phyloP scores from a whole-genome alignment of 2,797 vertebrate species.

The Pogonophryne albipinna region DNA sequence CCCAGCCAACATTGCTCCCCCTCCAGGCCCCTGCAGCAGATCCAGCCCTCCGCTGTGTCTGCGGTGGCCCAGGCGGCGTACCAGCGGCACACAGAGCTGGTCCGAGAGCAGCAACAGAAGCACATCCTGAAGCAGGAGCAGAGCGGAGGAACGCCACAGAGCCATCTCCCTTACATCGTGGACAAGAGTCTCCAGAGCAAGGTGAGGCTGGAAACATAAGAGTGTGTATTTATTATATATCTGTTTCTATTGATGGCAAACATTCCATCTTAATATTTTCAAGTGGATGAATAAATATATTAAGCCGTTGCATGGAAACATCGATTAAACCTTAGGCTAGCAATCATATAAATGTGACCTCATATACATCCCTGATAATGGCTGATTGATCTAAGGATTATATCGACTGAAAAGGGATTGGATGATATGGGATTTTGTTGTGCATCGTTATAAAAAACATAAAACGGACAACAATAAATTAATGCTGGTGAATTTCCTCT shows the following conservation, averaged over 20 bases:
- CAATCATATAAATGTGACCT: not conserved
- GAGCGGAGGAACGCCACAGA: conserved; percentile 73
- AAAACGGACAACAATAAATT: too few relatives aligned
- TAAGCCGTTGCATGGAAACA: not conserved
- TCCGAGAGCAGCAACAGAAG: conserved; percentile 75
- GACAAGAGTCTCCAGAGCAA: conserved; percentile 82
- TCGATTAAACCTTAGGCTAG: not conserved
- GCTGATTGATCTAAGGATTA: not conserved
- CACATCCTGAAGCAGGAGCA: conserved; percentile 75
- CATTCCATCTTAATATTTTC: not conserved
- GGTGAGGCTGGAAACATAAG: conserved; percentile 69
- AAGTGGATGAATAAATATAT: not conserved
- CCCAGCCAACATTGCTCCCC: conserved; percentile 84
- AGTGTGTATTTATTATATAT: not conserved
- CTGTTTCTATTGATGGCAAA: not conserved
- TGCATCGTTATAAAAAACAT: too few relatives aligned
- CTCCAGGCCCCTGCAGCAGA: conserved; percentile 87
- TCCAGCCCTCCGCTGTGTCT: conserved; percentile 76
- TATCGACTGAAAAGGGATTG: too few relatives aligned
- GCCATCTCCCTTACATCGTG: conserved; percentile 84
- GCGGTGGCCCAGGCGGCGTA: conserved; percentile 76
- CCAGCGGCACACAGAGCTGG: conserved; percentile 81
- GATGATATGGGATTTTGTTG: too few relatives aligned
- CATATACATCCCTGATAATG: not conserved
- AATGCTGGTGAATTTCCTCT: too few relatives aligned